phyloP scores from a whole-genome alignment of 2,113 vertebrate genomes.

The Ciconia boyciana region DNA sequence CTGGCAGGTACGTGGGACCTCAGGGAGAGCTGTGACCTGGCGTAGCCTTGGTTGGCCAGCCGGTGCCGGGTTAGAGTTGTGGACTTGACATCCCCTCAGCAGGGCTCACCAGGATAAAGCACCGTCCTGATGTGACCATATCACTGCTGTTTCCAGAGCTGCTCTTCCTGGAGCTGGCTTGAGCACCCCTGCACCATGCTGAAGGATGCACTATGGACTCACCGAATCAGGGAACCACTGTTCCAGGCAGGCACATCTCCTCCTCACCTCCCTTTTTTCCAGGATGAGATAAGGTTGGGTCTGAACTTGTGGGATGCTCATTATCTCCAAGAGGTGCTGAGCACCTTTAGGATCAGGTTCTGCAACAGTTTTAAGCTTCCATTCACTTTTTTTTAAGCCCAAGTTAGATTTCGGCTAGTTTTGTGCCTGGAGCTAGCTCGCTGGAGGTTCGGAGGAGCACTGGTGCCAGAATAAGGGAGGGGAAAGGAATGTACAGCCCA shows the following conservation, averaged over 20 bases:
- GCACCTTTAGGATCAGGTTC: not conserved
- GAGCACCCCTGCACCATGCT: not conserved
- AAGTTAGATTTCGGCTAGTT: not conserved
- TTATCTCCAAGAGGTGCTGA: not conserved
- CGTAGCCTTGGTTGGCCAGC: not conserved
- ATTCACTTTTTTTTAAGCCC: not conserved
- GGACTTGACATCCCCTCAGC: accelerated
- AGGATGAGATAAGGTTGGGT: not conserved
- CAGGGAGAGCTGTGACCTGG: not conserved
- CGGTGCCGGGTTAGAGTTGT: not conserved
- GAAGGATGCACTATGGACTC: not conserved
- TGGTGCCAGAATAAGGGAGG: not conserved
- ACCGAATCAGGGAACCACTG: not conserved
- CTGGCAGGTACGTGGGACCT: accelerated
- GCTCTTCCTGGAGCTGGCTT: not conserved
- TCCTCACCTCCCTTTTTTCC: not conserved
- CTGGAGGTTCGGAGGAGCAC: not conserved
- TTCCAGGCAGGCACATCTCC: not conserved
- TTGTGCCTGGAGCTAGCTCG: not conserved
- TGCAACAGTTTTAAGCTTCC: not conserved
- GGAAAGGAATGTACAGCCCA: not conserved
- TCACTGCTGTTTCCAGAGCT: not conserved
- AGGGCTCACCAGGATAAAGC: not conserved
- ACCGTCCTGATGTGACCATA: accelerated
- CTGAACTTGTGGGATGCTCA: not conserved